Evolutionary conservation across 2,797 vertebrate species (phyloP).

Genomic region (Champsocephalus esox): DNA sequence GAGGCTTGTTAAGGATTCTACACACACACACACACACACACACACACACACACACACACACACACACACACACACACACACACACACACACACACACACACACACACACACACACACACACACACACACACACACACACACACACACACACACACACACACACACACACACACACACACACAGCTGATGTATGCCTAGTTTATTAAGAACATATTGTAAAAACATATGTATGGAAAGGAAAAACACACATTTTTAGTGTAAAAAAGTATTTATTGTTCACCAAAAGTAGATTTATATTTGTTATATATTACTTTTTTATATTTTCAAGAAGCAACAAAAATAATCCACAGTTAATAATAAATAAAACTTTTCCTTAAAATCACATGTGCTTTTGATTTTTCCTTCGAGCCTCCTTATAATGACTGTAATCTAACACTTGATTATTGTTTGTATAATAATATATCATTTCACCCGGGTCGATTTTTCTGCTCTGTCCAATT

Average conservation of each 20-base stretch:
- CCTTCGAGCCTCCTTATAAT: not conserved
- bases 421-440: not conserved
- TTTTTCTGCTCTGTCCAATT: too few relatives aligned
- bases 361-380: not conserved
- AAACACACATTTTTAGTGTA: not conserved
- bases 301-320: not conserved
- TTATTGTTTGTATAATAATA: slow-evolving; percentile 39
- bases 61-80: too few relatives aligned
- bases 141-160: too few relatives aligned
- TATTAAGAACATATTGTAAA: not conserved
- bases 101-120: too few relatives aligned
- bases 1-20: slow-evolving; percentile 33
- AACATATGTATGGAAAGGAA: not conserved
- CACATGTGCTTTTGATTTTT: not conserved
- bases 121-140: too few relatives aligned
- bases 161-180: too few relatives aligned
- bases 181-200: not conserved
- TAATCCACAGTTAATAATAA: not conserved
- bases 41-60: too few relatives aligned
- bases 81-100: too few relatives aligned
- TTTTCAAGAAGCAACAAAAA: not conserved
- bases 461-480: too few relatives aligned
- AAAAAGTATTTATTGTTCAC: slow-evolving; percentile 45
- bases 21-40: too few relatives aligned
- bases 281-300: slow-evolving; percentile 14